Evolutionary conservation across 2,797 vertebrate genomes (phyloP).

Genomic region (Rhinella marina): DNA sequence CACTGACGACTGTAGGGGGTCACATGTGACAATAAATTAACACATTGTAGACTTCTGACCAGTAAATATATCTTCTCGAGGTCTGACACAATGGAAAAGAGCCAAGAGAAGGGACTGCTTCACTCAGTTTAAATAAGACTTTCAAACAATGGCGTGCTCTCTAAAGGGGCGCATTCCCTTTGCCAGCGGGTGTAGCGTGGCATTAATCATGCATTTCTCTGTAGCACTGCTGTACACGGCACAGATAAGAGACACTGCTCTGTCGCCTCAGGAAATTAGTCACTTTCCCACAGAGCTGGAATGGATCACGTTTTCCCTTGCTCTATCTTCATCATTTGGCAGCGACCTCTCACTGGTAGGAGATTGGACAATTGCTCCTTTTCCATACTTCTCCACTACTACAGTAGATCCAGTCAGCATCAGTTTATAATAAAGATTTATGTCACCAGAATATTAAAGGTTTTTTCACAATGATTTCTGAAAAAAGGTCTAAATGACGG

Average conservation of each 20-base stretch:
- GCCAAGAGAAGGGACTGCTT: slow-evolving; percentile 6
- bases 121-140: neutral
- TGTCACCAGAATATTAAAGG: neutral
- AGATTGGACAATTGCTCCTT: neutral
- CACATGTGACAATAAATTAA: slow-evolving; percentile 23
- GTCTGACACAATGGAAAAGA: slow-evolving; percentile 21
- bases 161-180: slow-evolving; percentile 28
- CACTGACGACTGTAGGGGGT: neutral
- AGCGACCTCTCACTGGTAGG: neutral
- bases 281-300: slow-evolving; percentile 47
- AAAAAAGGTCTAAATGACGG: too few species aligned
- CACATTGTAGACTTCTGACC: neutral
- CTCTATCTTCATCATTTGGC: slow-evolving; percentile 6
- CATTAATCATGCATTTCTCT: slow-evolving; percentile 37
- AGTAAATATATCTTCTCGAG: slow-evolving; percentile 31
- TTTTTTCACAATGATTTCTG: too few species aligned
- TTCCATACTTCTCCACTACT: neutral
- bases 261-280: slow-evolving; percentile 44
- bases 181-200: slow-evolving; percentile 35
- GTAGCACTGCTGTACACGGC: neutral
- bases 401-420: neutral
- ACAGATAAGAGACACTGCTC: slow-evolving; percentile 32
- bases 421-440: neutral
- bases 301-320: slow-evolving; percentile 27
- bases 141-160: slow-evolving; percentile 20